Percentiles rank a stretch among this genome's conserved stretches.
These are phyloP conservation scores for Cenopis cana DNA, from an alignment of 2,888 invertebrate species.

Conservation along the genomic window DNA sequence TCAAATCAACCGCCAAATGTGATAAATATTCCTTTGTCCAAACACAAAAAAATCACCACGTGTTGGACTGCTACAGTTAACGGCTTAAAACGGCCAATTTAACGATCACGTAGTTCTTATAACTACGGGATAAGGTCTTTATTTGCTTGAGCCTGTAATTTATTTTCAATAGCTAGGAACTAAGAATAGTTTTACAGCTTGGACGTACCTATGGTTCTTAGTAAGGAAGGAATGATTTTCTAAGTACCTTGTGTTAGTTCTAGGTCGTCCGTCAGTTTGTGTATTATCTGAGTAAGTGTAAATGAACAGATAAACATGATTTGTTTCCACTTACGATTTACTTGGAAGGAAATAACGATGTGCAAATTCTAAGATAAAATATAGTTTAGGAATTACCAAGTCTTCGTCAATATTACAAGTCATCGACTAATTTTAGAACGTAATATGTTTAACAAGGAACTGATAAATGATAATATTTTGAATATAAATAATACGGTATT, in stretches of 20 bases:
- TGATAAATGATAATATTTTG: neutral
- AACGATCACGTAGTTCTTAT: neutral
- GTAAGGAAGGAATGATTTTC: constrained; percentile 16
- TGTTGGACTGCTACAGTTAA: constrained; percentile 15
- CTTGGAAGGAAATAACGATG: neutral
- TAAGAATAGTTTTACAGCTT: constrained; percentile 26
- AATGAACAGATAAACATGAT: neutral
- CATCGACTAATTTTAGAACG: neutral
- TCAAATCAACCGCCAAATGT: neutral
- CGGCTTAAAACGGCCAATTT: constrained; percentile 5
- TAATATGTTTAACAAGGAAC: neutral
- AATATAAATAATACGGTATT: neutral
- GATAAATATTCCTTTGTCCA: constrained; percentile 18
- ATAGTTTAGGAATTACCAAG: neutral
- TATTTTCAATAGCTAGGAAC: constrained; percentile 28
- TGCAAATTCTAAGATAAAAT: neutral
- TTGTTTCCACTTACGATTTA: neutral
- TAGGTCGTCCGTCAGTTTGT: neutral
- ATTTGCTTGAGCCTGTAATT: neutral
- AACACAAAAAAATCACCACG: constrained; percentile 19
- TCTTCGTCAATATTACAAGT: neutral
- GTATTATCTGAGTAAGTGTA: neutral
- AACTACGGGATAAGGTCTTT: neutral
- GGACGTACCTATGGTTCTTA: constrained; percentile 3
- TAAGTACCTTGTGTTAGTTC: constrained; percentile 4